These are phyloP conservation scores for Protobothrops mucrosquamatus DNA, from an alignment of 2,113 vertebrate species.

Conservation along the genomic window DNA sequence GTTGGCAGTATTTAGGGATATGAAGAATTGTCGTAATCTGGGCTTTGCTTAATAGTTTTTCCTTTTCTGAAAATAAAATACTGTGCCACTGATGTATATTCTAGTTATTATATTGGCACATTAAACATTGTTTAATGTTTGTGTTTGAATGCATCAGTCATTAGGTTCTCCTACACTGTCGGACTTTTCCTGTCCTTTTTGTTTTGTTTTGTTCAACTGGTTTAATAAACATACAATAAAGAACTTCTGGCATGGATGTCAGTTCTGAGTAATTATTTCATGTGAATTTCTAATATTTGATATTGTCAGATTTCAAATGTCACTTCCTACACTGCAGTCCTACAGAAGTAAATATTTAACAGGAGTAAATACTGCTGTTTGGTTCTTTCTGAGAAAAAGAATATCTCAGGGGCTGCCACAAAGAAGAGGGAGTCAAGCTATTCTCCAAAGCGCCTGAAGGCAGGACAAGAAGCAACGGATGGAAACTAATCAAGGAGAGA, in stretches of 20 bases:
- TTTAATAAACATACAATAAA: neutral
- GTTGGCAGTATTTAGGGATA: constrained; percentile 54
- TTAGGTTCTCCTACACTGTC: neutral
- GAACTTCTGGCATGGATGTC: constrained; percentile 1
- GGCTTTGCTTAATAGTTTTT: constrained; percentile 63
- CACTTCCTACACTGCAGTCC: neutral
- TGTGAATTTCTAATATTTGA: neutral
- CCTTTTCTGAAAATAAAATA: constrained; percentile 41
- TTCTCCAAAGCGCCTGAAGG: too few relatives aligned
- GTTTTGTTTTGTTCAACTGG: constrained; percentile 1
- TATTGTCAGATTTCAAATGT: neutral
- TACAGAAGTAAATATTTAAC: neutral
- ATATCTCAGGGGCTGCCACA: too few relatives aligned
- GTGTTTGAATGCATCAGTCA: constrained; percentile 2
- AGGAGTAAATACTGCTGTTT: neutral
- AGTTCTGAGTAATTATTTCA: constrained; percentile 10
- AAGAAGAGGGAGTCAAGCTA: too few relatives aligned
- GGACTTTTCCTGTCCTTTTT: neutral
- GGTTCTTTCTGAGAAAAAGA: neutral
- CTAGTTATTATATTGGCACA: constrained; percentile 22
- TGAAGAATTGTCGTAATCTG: constrained; percentile 61
- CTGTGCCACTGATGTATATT: neutral
- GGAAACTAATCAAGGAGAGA: too few relatives aligned
- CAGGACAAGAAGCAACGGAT: too few relatives aligned
- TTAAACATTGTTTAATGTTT: neutral